Base-by-base conservation (phyloP, 2,797 vertebrate genomes). In the Aselliscus stoliczkanus region DNA sequence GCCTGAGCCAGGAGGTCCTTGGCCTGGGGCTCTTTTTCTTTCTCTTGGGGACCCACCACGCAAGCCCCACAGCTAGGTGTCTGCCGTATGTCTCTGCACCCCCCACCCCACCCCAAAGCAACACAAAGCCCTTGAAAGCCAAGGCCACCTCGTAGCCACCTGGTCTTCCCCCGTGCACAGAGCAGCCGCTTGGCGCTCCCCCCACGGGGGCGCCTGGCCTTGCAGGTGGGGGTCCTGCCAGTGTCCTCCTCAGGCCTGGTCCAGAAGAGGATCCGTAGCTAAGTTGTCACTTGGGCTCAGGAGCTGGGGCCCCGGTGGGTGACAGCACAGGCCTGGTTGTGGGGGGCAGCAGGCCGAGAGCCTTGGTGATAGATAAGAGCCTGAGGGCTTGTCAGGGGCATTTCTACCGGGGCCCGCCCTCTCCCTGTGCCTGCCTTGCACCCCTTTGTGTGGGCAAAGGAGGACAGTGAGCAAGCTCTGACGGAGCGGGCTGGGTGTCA, bases 261-360 rank as follows among this genome's bases (percentile, higher is more conserved):
- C 76, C 18, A 3, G 50, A 20, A 34, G 8, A 11, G 6, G 10
- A 13, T 11, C 29, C 2, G 0, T 14, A 18, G 2, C 52, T 65
- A 20, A 21, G 5, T 8, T 0, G 9, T 42, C 2, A 0, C 6
- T 0, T 0, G 0, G 65, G 52, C 88, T 29, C 54, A 5, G 60
- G 62, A 14, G 10, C 52, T 29, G 31, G 56, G 50, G 7, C 20
- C 23, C 3, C 2, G 0, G 7, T 10, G 37, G 8, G 17, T 4
- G 60, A 58, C 60, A 7, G 34, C 47, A 50, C 47, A 23, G 29
- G 62, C 21, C 39, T 0, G 0, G 69, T 23, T 3, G 7, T 17
- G 11, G 64, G 25, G 34, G 10, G 15, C 25, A 11, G 29, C 7
- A 42, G 56, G 21, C 13, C 4, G n/a, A 14, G 27, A 29, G 27